Base-by-base conservation (phyloP, 64 coral and sea anemone genomes). In the Actinia equina region DNA sequence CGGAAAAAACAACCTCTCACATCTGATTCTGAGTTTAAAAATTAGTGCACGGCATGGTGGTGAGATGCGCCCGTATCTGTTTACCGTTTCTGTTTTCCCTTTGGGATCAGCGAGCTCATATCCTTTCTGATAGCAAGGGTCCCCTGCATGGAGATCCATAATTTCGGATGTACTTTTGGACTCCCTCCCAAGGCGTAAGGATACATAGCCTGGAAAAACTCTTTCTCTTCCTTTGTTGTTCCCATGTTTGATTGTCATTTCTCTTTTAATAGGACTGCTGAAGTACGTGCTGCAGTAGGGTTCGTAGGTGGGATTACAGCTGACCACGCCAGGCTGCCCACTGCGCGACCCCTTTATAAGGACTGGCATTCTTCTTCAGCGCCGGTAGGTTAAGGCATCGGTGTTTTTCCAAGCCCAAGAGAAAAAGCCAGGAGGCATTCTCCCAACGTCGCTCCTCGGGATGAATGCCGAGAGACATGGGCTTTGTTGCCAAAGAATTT, bases 381-480 rank as follows among this genome's bases (percentile, higher is more conserved):
- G 26, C 13, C n/a, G n/a, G 87, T 19, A 93, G 86, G 13, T 93
- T n/a, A 93, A 0, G 91, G 91, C 91, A 93, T 93, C 2, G 85
- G 87, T 1, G 71, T 44, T 57, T 93, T 85, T 9, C 91, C 87
- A 22, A 93, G 87, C 4, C 91, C 91, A 11, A 93, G 59, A 17
- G 91, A 93, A 22, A 93, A 93, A n/a, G 11, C 87, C 86, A 1
- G 41, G 43, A 44, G 91, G 91, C 91, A 93, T 93, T 58, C 82
- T 63, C 17, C 91, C 91, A 4, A 89, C 91, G 16, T 89, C 86
- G 12, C 44, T 93, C 91, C 7, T 93, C 87, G 3, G 91, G 91
- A 22, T 93, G 91, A 71, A 93, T 45, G 30, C 70, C 61, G 17
- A 93, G n/a, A 93, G 0, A 62, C 14, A 17, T 89, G 87, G 14